Evolutionary conservation across 2,113 vertebrate genomes (phyloP), one percentile per base, ranked within the genome.

Genomic region (Melanerpes aurifrons): DNA sequence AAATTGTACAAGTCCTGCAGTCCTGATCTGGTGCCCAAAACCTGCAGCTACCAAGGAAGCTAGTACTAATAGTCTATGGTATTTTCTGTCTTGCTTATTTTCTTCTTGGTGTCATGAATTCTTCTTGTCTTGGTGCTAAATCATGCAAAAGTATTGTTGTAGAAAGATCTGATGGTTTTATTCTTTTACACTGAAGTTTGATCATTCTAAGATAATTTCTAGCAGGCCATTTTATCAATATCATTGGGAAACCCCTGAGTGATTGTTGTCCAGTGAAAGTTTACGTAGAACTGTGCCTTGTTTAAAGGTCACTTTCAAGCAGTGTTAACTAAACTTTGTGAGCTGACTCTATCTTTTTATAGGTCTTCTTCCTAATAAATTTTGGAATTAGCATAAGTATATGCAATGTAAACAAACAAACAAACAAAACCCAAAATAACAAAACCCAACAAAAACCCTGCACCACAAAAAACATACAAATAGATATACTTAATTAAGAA

Each of bases 401-500:
- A 7, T n/a, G 5, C 21, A 76, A 17, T 6, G 4, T 25, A 31
- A 72, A 68, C 15, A 45, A 45, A 45, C 43, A 45, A 45, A 45
- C 43, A 83, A 58, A 45, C 50, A 63, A 2, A 0, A 0, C 3
- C 6, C 3, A 17, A 40, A 40, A 6, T 12, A 26, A 16, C 14
- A 56, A 28, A 43, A 45, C n/a, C n/a, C 19, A n/a, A 22, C 18
- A 32, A 61, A 59, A 50, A 82, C 21, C 8, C 43, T 53, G 50
- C 22, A 53, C 50, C 22, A 53, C 50, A 53, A 53, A 25, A 53
- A 77, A 56, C 16, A 31, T 54, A 31, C 24, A 87, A 68, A 6
- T 35, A 56, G 3, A 67, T 70, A 25, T 12, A 85, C 2, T 66
- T 45, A 48, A 43, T 19, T 67, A 53, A 77, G 40, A 82, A 89